phyloP scores from a whole-genome alignment of 1,140 invertebrate genomes.

The Chlorops oryzae region DNA sequence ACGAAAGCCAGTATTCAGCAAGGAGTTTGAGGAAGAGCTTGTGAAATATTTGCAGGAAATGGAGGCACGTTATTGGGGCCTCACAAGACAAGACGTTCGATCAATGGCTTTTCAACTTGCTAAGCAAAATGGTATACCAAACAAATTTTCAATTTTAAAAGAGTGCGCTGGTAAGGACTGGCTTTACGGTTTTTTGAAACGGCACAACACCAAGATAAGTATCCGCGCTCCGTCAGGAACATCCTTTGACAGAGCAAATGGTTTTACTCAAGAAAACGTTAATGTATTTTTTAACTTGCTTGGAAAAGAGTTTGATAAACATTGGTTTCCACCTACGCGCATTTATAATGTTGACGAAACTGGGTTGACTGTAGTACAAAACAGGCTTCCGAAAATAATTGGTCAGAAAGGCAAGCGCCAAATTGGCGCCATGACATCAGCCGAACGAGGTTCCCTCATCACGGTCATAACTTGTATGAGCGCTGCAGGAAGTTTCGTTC shows the following conservation, averaged over 20 bases:
- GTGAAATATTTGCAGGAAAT: constrained; percentile 23
- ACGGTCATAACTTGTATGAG: constrained; percentile 37
- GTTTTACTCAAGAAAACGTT: not conserved
- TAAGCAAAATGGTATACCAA: constrained; percentile 24
- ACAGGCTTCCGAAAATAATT: no score
- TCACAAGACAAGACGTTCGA: constrained; percentile 20
- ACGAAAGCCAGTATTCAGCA: constrained; percentile 20
- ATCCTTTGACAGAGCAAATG: not conserved
- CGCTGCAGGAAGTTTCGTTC: constrained; percentile 33
- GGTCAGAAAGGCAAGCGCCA: no score
- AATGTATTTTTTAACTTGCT: not conserved
- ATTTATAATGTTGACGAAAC: no score
- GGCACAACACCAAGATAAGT: not conserved
- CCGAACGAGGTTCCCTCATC: constrained; percentile 18
- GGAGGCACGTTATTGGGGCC: constrained; percentile 23
- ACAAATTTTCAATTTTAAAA: constrained; percentile 18
- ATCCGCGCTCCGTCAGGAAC: not conserved
- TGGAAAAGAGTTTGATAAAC: not conserved
- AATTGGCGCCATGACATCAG: not conserved
- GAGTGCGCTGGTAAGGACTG: constrained; percentile 27
- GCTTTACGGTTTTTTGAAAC: constrained; percentile 29
- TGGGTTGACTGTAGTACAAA: no score
- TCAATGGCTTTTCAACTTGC: constrained; percentile 27
- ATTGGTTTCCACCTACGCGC: not conserved
- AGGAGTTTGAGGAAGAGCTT: constrained; percentile 20